Evolutionary conservation across 2,797 vertebrate species (phyloP).

Genomic region (Cossypha dichroa): DNA sequence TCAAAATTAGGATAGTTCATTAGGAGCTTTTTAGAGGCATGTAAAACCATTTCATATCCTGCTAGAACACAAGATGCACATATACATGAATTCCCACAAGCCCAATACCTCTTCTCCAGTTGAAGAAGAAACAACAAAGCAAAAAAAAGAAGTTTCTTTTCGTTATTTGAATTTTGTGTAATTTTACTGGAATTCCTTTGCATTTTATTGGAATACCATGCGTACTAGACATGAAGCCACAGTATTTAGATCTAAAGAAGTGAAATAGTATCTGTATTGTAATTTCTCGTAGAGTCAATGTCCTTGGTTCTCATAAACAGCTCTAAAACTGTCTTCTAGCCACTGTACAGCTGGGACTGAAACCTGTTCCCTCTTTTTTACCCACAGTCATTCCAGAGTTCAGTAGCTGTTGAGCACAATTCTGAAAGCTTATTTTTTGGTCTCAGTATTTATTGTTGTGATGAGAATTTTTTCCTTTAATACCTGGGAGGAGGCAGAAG

Average conservation of each 20-base stretch:
- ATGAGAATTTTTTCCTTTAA: background rate
- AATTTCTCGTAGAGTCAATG: background rate
- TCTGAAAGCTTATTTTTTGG: background rate
- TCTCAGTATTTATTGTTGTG: background rate
- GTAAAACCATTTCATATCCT: background rate
- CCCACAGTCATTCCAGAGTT: background rate
- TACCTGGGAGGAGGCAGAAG: background rate
- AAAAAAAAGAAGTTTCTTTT: background rate
- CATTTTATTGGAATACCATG: background rate
- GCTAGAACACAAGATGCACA: background rate
- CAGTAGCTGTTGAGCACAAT: background rate
- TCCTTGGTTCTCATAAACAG: background rate
- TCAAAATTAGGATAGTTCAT: background rate
- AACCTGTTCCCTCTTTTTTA: background rate
- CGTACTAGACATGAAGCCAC: background rate
- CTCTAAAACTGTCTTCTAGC: background rate
- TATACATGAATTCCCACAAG: rapidly evolving
- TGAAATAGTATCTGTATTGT: background rate
- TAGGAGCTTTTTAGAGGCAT: background rate
- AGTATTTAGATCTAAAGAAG: background rate
- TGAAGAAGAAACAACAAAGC: background rate
- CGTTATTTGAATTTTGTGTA: background rate
- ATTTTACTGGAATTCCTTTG: background rate
- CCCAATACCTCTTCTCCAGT: rapidly evolving
- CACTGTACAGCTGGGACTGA: background rate